Evolutionary conservation across 1,140 invertebrate species (phyloP).

Genomic region (Temnothorax longispinosus): DNA sequence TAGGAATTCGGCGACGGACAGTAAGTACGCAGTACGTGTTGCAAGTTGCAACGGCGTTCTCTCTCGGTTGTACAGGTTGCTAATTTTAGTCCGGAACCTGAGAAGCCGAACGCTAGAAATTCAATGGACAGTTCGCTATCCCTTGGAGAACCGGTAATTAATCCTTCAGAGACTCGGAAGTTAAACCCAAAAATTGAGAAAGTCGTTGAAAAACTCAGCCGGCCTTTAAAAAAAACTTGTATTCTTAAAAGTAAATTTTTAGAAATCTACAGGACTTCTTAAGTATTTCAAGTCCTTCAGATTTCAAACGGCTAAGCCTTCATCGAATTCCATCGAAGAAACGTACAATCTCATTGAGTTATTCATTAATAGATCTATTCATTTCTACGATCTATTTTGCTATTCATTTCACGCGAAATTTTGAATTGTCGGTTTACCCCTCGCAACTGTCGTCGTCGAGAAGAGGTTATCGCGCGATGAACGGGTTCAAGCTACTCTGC

Average conservation of each 20-base stretch:
- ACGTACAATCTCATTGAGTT: background rate
- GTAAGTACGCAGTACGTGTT: background rate
- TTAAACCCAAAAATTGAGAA: background rate
- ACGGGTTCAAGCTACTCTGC: slow-evolving; percentile 53
- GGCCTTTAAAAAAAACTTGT: background rate
- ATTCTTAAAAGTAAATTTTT: background rate
- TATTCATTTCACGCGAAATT: background rate
- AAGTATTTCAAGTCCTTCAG: background rate
- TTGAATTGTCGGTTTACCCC: background rate
- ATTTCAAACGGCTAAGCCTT: too few relatives aligned
- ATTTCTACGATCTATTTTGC: background rate
- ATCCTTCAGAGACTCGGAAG: background rate
- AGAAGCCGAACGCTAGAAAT: slow-evolving; percentile 55
- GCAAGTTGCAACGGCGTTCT: slow-evolving; percentile 56
- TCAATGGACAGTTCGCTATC: slow-evolving; percentile 15
- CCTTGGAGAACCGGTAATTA: background rate
- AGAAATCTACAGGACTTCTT: background rate
- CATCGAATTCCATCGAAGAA: background rate
- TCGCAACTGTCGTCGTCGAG: background rate
- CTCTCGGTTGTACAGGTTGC: slow-evolving; percentile 41
- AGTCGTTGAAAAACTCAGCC: background rate
- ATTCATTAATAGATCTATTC: background rate
- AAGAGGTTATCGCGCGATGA: slow-evolving; percentile 65
- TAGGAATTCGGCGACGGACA: slow-evolving; percentile 38
- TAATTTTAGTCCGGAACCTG: slow-evolving; percentile 55